These are phyloP conservation scores for Oxygymnocypris stewartii DNA, from an alignment of 2,113 vertebrate genomes.

Conservation along the genomic window DNA sequence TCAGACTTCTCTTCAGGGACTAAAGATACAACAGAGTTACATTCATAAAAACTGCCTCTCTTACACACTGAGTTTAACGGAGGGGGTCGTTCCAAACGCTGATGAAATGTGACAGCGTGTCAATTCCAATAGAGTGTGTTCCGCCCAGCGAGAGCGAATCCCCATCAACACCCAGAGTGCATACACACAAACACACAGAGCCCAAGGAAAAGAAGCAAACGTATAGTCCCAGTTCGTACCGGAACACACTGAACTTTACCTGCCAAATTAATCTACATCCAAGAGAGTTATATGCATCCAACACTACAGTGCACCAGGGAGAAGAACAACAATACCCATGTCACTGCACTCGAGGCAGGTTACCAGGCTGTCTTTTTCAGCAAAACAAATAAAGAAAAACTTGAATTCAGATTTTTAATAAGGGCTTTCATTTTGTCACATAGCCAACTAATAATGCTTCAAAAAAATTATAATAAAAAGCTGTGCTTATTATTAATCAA, in stretches of 20 bases:
- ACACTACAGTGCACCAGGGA: background rate
- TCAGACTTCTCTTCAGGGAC: constrained; percentile 38
- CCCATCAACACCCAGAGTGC: constrained; percentile 41
- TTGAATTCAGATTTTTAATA: background rate
- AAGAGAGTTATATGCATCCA: background rate
- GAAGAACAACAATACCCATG: constrained; percentile 24
- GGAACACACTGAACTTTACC: constrained; percentile 7
- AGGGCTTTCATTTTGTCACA: constrained; percentile 4
- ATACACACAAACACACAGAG: constrained; percentile 35
- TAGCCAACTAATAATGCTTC: constrained; percentile 10
- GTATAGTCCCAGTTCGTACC: background rate
- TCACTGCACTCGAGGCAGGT: background rate
- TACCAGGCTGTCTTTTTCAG: background rate
- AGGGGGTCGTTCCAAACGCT: constrained; percentile 59
- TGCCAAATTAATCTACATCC: constrained; percentile 24
- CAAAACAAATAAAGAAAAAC: background rate
- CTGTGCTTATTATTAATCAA: constrained; percentile 64
- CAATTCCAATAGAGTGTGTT: constrained; percentile 61
- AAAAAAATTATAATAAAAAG: constrained; percentile 60
- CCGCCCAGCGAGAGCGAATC: constrained; percentile 47
- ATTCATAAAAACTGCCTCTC: constrained; percentile 50
- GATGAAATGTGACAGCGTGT: constrained; percentile 69
- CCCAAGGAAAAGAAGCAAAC: constrained; percentile 28
- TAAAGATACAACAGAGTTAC: constrained; percentile 39
- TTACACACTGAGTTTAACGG: constrained; percentile 45